phyloP scores from a whole-genome alignment of 2,797 vertebrate genomes.

The Acanthornis magna region DNA sequence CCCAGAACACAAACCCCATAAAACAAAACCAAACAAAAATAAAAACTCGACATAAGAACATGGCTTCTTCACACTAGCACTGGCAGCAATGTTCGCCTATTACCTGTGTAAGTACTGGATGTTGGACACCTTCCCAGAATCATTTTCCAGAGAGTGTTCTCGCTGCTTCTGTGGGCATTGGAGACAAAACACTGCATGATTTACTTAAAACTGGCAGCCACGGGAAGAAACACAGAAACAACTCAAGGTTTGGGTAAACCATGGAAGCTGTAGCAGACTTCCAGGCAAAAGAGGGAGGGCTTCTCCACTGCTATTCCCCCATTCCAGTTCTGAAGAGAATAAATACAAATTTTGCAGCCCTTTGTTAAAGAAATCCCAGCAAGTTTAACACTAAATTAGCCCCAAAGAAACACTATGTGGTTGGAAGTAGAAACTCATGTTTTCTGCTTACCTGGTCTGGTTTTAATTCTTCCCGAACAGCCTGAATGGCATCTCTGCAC shows the following conservation, averaged over 20 bases:
- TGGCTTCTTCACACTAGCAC: background rate
- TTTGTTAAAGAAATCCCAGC: background rate
- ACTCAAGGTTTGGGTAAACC: background rate
- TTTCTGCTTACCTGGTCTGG: slow-evolving; percentile 84
- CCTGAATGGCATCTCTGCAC: slow-evolving; percentile 97
- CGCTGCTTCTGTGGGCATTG: slow-evolving; percentile 85
- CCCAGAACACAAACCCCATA: background rate
- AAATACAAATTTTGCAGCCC: background rate
- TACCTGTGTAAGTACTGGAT: slow-evolving; percentile 98
- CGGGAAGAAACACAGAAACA: background rate
- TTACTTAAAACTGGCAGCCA: background rate
- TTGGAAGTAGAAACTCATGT: background rate
- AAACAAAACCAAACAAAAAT: background rate
- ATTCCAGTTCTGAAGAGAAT: background rate
- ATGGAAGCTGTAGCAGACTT: background rate
- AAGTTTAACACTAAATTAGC: background rate
- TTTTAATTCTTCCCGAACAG: slow-evolving; percentile 92
- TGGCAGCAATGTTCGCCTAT: background rate
- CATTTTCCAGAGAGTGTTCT: slow-evolving; percentile 85
- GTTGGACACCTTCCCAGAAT: slow-evolving; percentile 91
- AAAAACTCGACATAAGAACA: background rate
- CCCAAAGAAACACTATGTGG: background rate
- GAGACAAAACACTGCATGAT: background rate
- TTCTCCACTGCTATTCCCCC: background rate
- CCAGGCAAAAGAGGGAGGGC: background rate